Conservation (phyloP, 2,797 vertebrate genomes). For the Rhincodon typus region DNA sequence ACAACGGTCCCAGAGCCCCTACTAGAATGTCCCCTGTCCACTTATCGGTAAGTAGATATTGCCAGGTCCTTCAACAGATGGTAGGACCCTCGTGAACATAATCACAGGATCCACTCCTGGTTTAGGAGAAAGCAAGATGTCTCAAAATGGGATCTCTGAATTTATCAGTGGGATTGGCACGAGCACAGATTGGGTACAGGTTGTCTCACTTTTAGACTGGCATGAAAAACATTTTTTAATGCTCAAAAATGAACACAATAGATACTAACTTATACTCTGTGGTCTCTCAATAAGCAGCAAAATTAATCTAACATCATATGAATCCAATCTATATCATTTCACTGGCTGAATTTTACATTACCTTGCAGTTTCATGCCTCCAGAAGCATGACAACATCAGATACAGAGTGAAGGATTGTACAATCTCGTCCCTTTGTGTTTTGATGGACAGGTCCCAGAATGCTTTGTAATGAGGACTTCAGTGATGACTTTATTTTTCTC, state of each 20-base stretch:
- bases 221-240: neutral
- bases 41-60: neutral
- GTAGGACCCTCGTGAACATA: neutral
- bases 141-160: neutral
- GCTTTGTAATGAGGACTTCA: conserved; percentile 43
- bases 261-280: neutral
- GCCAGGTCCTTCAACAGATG: neutral
- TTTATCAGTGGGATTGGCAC: neutral
- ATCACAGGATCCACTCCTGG: too few relatives aligned
- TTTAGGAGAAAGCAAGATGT: neutral
- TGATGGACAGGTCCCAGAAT: conserved; percentile 47
- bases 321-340: neutral
- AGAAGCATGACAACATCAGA: neutral
- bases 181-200: neutral
- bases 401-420: neutral
- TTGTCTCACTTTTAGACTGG: neutral
- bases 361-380: neutral
- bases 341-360: neutral
- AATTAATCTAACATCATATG: neutral
- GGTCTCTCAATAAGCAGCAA: neutral
- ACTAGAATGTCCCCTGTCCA: neutral
- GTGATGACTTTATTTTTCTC: conserved; percentile 50
- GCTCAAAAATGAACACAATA: neutral
- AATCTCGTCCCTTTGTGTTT: conserved; percentile 22
- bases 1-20: too few relatives aligned